Base-by-base conservation (phyloP, 2,888 invertebrate genomes). In the Chouioia cunea region DNA sequence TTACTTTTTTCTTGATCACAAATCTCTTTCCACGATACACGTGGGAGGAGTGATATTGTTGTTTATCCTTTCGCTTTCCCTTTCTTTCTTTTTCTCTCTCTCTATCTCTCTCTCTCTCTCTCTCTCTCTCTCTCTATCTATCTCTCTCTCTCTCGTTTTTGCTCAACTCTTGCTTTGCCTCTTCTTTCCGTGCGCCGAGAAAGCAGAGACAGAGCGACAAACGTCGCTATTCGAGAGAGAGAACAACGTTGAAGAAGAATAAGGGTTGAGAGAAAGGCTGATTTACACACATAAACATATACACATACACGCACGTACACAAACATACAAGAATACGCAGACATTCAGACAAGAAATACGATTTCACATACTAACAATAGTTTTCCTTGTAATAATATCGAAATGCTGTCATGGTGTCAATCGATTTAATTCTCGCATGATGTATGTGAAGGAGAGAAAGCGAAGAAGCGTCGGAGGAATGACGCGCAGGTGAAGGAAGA, bases 381-480 rank as follows among this genome's bases (percentile, higher is more conserved):
- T 36, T 36, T n/a, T 36, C 36, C 36, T 36, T 36, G 36, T 36
- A 36, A 36, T 36, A 36, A 8, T 36, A 36, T 36, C 10, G 36
- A 36, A 36, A 36, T 10, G 36, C 36, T 36, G 36, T 36, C 36
- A 36, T 6, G 10, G 10, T 36, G 36, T 8, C 36, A 6, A 36
- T 36, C 36, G 36, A 36, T 36, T 36, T 36, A 6, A 36, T 36
- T 36, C 36, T 36, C 36, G 10, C 36, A 36, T 36, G 36, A 36
- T 36, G 36, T 36, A 36, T 10, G 36, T 36, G 76, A 81, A 81
- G 78, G 78, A 78, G 79, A 79, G 80, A 79, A 79, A 48, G 53
- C 43, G 44, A 62, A 64, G 52, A 67, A 54, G 47, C 43, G 80
- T 79, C 79, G 82, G 80, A 36, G 36, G 36, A 10, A 36, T 36